A percentile compares a stretch with the other conserved stretches of the same genome.
Conservation (phyloP, 2,797 vertebrate genomes). For the Sebastes matsubarae region DNA sequence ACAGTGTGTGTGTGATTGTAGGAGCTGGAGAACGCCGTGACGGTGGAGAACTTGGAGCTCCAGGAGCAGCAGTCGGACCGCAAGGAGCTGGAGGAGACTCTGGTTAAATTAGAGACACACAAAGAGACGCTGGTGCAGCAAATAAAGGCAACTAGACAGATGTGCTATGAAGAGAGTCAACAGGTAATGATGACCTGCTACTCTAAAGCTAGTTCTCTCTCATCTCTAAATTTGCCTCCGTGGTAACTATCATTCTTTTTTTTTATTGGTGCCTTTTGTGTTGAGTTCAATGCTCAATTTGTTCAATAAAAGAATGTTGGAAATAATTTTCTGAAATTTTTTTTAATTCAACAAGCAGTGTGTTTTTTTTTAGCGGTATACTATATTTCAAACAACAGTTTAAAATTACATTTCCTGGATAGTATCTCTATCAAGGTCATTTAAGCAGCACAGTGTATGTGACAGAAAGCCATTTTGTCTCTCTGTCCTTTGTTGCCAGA, state of each 20-base stretch:
- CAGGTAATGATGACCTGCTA: constrained; percentile 76
- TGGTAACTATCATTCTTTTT: neutral
- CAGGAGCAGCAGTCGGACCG: constrained; percentile 91
- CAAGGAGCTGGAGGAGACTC: constrained; percentile 89
- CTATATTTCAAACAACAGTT: neutral
- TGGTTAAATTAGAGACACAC: constrained; percentile 87
- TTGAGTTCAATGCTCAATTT: neutral
- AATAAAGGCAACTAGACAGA: constrained; percentile 86
- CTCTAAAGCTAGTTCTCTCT: too few species aligned
- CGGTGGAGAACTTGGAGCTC: constrained; percentile 87
- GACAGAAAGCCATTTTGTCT: neutral
- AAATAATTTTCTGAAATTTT: neutral
- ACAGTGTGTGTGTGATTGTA: constrained; percentile 49
- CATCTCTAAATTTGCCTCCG: too few species aligned
- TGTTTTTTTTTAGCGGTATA: neutral
- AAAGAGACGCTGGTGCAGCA: constrained; percentile 88
- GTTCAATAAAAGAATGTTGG: neutral
- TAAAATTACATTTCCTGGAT: neutral
- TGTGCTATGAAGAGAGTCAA: constrained; percentile 89
- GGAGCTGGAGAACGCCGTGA: constrained; percentile 92
- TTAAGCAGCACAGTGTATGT: neutral
- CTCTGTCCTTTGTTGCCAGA: constrained; percentile 70
- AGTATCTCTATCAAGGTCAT: neutral
- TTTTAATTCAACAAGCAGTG: neutral
- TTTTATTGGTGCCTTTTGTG: neutral